A percentile compares a stretch with the other conserved stretches of the same genome.
phyloP scores from a whole-genome alignment of 2,797 vertebrate species.

The Eulemur rubriventer region DNA sequence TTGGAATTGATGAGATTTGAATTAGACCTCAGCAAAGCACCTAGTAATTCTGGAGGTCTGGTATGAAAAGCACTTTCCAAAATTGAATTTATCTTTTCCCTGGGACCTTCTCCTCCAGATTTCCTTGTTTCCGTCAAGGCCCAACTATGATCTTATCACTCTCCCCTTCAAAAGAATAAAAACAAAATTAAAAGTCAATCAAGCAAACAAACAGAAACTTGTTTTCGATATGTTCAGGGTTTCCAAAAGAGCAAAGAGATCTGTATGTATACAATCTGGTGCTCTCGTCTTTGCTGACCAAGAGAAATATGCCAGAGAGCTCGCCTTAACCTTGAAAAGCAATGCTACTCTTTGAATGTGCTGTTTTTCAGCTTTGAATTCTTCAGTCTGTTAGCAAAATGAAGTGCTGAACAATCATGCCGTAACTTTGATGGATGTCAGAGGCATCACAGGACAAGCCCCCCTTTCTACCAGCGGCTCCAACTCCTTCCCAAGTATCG shows the following conservation, averaged over 20 bases:
- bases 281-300: background rate
- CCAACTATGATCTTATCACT: too few species aligned
- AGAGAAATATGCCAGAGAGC: background rate
- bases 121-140: background rate
- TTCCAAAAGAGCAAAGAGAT: background rate
- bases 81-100: background rate
- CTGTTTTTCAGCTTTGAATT: background rate
- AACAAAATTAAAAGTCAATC: background rate
- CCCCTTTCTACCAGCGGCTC: background rate
- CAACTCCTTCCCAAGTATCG: rapidly evolving
- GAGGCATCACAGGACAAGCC: background rate
- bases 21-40: background rate
- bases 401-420: background rate
- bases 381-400: background rate
- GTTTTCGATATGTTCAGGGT: background rate
- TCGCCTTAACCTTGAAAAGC: background rate
- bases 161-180: background rate
- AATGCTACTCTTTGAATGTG: background rate
- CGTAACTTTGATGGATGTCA: background rate
- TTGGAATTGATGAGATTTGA: background rate
- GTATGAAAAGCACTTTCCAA: background rate
- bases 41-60: background rate
- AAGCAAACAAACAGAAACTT: background rate
- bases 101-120: background rate
- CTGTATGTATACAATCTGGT: background rate